These are phyloP conservation scores for Tamias sibiricus DNA, from an alignment of 2,113 vertebrate genomes.

Conservation along the genomic window DNA sequence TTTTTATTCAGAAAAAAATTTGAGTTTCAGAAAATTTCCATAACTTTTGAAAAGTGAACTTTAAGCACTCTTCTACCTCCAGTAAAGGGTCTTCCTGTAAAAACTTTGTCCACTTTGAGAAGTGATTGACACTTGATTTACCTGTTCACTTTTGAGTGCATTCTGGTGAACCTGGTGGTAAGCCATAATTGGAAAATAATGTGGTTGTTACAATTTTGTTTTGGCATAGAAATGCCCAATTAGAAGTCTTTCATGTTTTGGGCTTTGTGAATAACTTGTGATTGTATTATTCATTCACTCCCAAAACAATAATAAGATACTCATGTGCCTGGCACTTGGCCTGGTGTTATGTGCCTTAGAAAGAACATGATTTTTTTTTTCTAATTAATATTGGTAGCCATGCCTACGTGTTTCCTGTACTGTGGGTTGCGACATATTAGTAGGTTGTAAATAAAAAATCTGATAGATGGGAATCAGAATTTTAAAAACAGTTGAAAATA, in stretches of 20 bases:
- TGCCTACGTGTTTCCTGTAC: background rate
- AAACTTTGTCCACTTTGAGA: background rate
- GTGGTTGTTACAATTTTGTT: background rate
- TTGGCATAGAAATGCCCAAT: background rate
- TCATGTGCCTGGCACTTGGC: background rate
- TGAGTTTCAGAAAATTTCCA: background rate
- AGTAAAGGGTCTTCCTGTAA: background rate
- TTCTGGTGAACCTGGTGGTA: background rate
- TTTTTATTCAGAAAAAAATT: constrained; percentile 23
- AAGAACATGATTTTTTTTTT: background rate
- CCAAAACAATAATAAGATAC: background rate
- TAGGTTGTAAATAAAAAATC: background rate
- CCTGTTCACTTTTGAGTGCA: background rate
- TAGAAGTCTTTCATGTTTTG: background rate
- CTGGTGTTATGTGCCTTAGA: background rate
- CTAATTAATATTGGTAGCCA: background rate
- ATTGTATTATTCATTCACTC: background rate
- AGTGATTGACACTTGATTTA: background rate
- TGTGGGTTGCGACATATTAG: background rate
- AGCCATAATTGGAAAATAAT: background rate
- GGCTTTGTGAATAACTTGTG: background rate
- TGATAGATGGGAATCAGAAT: background rate
- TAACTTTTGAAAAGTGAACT: background rate
- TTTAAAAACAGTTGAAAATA: constrained; percentile 32
- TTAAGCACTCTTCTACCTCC: background rate